Base-by-base conservation (phyloP, 64 coral and sea anemone species). In the Montipora efflorescens region DNA sequence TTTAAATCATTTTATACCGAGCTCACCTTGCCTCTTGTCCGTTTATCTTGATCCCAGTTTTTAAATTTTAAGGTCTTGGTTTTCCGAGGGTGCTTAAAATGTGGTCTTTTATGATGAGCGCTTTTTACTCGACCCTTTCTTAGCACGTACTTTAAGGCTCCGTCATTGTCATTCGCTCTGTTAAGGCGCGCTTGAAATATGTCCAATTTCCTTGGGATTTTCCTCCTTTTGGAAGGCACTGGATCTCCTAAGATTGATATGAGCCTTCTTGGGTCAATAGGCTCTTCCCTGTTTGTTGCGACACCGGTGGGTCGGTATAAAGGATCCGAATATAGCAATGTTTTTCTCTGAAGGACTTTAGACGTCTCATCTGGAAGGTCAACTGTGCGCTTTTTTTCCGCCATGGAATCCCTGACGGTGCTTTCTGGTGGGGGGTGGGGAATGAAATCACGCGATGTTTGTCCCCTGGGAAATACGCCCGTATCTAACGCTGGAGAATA, bases 191-290 rank as follows among this genome's bases (percentile, higher is more conserved):
- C 25, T 3, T 9, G 22, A 16, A 14, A 68, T 47, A 4, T 8
- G 0, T n/a, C 45, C 43, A 50, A 0, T 7, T 72, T 46, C 8
- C 46, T 10, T 8, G 66, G 44, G 21, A 86, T 50, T 21, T 49
- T 47, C 20, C 62, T 72, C 71, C 47, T 70, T 86, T 86, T 86
- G 21, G 43, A 86, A n/a, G 82, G 82, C 67, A 72, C 46, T 9
- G 82, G 82, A 28, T 86, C 82, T 1, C 82, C 82, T 20, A 86
- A 50, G 62, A 86, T 86, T 50, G 82, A 86, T 3, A 86, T 71
- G 4, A 86, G 12, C 64, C 59, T 25, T 13, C 82, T 48, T 0
- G 82, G 82, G 20, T 86, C 82, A 69, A 48, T 71, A n/a, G 47
- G 62, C 8, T 71, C 46, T 43, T 70, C 18, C 50, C 67, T 70